Evolutionary conservation across 2,797 vertebrate genomes (phyloP).

Genomic region (Spinus pinus): DNA sequence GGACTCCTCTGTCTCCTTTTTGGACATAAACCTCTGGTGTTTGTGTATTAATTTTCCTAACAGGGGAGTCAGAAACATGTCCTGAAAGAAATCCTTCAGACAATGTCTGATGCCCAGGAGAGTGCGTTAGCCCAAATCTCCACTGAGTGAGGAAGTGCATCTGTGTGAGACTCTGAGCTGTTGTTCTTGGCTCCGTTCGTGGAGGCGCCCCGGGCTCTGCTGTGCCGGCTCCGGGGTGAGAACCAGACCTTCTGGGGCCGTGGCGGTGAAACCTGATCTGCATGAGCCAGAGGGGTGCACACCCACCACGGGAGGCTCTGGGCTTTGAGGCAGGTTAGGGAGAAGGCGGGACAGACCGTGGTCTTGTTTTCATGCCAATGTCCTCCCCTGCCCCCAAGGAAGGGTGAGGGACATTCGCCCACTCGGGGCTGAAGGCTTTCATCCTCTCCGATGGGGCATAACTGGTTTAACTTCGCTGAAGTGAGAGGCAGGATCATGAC

Average conservation of each 20-base stretch:
- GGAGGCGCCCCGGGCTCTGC: neutral
- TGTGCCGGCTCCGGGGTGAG: too few relatives aligned
- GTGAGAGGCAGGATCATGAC: neutral
- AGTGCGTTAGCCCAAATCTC: neutral
- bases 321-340: rapidly evolving
- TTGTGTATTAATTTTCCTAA: too few relatives aligned
- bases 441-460: neutral
- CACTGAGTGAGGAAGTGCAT: rapidly evolving
- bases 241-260: neutral
- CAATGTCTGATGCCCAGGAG: neutral
- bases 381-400: neutral
- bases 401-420: neutral
- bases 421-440: neutral
- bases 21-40: too few relatives aligned
- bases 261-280: neutral
- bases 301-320: neutral
- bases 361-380: rapidly evolving
- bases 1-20: too few relatives aligned
- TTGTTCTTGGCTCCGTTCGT: rapidly evolving
- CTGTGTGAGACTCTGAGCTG: neutral
- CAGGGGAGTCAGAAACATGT: neutral
- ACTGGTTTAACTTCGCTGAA: neutral
- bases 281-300: neutral
- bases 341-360: neutral
- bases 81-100: neutral